Percentiles rank a stretch among this genome's conserved stretches.
Conservation (phyloP, 2,113 vertebrate species). For the Hippocampus guttulatus region DNA sequence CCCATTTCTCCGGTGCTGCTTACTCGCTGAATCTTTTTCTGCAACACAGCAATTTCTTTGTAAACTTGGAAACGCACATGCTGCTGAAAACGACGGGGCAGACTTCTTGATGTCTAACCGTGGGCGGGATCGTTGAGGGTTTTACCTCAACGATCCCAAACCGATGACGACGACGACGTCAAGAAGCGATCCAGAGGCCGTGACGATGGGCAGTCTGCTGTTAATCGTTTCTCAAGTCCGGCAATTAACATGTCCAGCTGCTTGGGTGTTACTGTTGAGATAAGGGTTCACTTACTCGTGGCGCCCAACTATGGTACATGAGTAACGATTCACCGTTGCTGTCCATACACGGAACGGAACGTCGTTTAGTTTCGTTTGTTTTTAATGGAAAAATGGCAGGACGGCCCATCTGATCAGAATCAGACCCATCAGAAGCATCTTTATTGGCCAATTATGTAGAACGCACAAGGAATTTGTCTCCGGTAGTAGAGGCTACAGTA, state of each 20-base stretch:
- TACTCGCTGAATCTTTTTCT: slow-evolving; percentile 46
- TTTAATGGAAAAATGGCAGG: too few species aligned
- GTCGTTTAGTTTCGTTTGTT: not conserved
- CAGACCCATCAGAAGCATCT: too few species aligned
- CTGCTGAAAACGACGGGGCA: not conserved
- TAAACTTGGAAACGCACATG: slow-evolving; percentile 25
- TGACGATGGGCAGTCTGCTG: too few species aligned
- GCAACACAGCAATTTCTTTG: slow-evolving; percentile 47
- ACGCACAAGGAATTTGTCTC: too few species aligned
- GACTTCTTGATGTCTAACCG: not conserved
- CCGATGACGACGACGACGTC: too few species aligned
- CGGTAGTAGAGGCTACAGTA: too few species aligned
- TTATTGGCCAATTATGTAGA: too few species aligned
- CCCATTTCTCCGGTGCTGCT: slow-evolving; percentile 42
- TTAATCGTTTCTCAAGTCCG: not conserved
- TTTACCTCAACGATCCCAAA: not conserved
- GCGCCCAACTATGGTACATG: not conserved
- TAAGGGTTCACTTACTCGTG: not conserved
- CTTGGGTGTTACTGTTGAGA: slow-evolving; percentile 35
- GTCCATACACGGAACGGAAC: too few species aligned
- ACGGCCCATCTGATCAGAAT: slow-evolving; percentile 29
- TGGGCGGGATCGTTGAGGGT: not conserved
- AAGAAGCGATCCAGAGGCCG: too few species aligned
- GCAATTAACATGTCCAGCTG: slow-evolving; percentile 55
- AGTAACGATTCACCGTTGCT: not conserved